Conservation (phyloP, 2,888 invertebrate species). For the Nipponacmea schrenckii region DNA sequence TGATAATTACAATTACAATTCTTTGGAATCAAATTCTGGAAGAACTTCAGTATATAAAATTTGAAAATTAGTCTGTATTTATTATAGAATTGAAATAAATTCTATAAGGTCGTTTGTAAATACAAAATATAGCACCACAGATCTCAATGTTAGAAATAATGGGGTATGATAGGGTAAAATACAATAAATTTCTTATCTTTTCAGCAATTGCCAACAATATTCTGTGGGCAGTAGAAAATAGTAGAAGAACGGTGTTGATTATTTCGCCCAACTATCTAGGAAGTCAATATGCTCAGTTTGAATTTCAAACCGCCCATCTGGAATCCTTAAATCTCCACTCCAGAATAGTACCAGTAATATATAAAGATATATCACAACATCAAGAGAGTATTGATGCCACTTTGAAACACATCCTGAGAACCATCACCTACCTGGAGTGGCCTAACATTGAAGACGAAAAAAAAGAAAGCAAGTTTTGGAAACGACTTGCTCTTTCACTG, state of each 20-base stretch:
- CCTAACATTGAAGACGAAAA: slow-evolving; percentile 31
- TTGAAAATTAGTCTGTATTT: too few relatives aligned
- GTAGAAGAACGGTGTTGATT: slow-evolving; percentile 50
- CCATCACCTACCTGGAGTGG: slow-evolving; percentile 53
- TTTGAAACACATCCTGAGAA: slow-evolving; percentile 42
- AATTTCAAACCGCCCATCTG: slow-evolving; percentile 55
- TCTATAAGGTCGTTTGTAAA: too few relatives aligned
- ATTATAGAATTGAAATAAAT: too few relatives aligned
- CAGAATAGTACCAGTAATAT: slow-evolving; percentile 51
- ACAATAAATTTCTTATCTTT: neutral
- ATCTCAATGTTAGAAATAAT: too few relatives aligned
- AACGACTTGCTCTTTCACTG: slow-evolving; percentile 44
- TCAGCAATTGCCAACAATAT: slow-evolving; percentile 57
- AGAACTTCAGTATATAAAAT: too few relatives aligned
- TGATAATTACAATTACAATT: too few relatives aligned
- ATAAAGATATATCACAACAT: slow-evolving; percentile 41
- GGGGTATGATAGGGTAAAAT: too few relatives aligned
- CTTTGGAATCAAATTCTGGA: too few relatives aligned
- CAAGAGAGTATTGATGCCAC: slow-evolving; percentile 41
- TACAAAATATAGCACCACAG: too few relatives aligned
- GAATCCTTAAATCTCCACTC: slow-evolving; percentile 53
- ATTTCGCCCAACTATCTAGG: slow-evolving; percentile 49
- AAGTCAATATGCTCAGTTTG: slow-evolving; percentile 52
- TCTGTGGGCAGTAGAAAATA: slow-evolving; percentile 51
- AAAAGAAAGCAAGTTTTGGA: slow-evolving; percentile 48